Percentiles rank a stretch among this genome's conserved stretches.
phyloP scores from a whole-genome alignment of 2,888 invertebrate genomes.

The Tryphoninae sp. region DNA sequence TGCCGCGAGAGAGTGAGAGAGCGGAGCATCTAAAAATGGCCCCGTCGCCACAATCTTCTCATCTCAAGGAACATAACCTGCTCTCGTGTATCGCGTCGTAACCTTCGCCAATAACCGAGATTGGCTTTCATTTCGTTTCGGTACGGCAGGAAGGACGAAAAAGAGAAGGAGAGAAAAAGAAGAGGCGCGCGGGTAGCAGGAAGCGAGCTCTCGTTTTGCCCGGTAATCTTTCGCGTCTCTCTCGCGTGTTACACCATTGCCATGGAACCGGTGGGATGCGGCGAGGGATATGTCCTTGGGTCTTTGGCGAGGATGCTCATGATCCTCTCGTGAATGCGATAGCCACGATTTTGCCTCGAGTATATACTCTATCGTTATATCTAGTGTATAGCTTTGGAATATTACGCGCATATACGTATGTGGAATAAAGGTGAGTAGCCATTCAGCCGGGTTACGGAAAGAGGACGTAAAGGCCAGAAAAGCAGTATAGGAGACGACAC shows the following conservation, averaged over 20 bases:
- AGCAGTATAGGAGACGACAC: neutral
- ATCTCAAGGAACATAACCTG: conserved; percentile 60
- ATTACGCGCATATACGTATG: conserved; percentile 3
- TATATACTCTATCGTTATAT: conserved; percentile 9
- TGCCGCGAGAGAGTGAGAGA: neutral
- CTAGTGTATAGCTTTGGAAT: neutral
- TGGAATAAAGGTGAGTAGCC: conserved; percentile 14
- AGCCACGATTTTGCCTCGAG: conserved; percentile 7
- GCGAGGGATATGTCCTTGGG: conserved; percentile 17
- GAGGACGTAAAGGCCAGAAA: conserved; percentile 31
- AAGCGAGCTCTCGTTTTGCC: conserved; percentile 29
- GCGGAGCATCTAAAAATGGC: conserved; percentile 8
- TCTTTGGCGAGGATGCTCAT: conserved; percentile 34
- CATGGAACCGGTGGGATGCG: neutral
- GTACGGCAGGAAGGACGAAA: conserved; percentile 23
- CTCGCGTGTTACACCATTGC: neutral
- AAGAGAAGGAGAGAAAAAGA: neutral
- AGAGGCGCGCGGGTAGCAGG: neutral
- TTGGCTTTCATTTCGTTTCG: conserved; percentile 73
- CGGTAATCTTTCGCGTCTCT: conserved; percentile 68
- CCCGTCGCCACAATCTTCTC: conserved; percentile 38
- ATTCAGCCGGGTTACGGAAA: conserved; percentile 52
- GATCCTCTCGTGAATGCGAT: conserved; percentile 35
- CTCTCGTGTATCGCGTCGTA: conserved; percentile 67
- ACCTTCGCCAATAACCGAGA: conserved; percentile 74